phyloP scores from a whole-genome alignment of 1,140 invertebrate genomes.

The Drosophila bocqueti region DNA sequence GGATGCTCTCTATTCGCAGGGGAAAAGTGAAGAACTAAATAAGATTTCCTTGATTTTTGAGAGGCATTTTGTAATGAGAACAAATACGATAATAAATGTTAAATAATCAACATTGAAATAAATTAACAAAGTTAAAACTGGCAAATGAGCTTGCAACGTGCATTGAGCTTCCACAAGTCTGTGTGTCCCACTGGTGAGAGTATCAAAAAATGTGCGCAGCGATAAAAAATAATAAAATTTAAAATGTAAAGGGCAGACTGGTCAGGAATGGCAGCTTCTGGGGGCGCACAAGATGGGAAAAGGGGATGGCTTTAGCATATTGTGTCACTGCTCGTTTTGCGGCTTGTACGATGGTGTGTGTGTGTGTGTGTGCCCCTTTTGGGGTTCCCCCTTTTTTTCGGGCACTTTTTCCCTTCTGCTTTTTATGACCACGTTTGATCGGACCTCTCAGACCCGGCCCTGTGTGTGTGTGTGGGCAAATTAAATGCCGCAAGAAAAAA shows the following conservation, averaged over 20 bases:
- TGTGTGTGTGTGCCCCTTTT: slow-evolving; percentile 1
- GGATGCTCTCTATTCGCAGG: slow-evolving; percentile 3
- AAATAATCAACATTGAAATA: background rate
- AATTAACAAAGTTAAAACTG: background rate
- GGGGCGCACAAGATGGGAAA: background rate
- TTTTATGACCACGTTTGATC: slow-evolving; percentile 57
- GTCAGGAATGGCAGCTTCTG: slow-evolving; percentile 2
- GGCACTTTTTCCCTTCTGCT: slow-evolving; percentile 29
- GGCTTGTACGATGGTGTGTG: slow-evolving; percentile 45
- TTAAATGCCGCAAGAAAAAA: slow-evolving; percentile 59
- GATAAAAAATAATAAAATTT: slow-evolving; percentile 79
- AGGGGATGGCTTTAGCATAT: slow-evolving; percentile 56
- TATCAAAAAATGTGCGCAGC: slow-evolving; percentile 45
- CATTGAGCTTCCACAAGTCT: background rate
- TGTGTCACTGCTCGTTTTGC: slow-evolving; percentile 77
- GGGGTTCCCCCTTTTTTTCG: slow-evolving; percentile 6
- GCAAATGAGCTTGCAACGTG: background rate
- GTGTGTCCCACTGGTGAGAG: background rate
- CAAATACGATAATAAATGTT: no score
- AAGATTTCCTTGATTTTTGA: background rate
- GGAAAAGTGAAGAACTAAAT: no score
- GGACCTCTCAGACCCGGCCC: slow-evolving; percentile 16
- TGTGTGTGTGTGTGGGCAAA: slow-evolving; percentile 46
- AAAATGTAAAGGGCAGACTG: slow-evolving; percentile 52
- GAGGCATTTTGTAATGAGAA: background rate